Evolutionary conservation across 2,888 invertebrate genomes (phyloP).

Genomic region (Oxyscelio sp.): DNA sequence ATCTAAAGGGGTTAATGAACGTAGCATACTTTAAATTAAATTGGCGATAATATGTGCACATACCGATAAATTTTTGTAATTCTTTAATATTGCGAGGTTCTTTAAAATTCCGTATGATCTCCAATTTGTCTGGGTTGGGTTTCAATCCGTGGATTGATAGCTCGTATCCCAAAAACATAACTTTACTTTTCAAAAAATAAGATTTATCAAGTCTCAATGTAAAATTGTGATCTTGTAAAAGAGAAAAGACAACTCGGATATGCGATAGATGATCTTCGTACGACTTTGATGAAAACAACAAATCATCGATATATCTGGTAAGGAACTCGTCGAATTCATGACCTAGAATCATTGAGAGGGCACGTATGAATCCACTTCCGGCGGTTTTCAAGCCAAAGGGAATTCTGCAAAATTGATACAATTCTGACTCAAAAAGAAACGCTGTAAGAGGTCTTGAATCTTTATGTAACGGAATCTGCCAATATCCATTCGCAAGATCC

Average conservation of each 20-base stretch:
- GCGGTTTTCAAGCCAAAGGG: no score
- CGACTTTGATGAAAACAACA: constrained; percentile 8
- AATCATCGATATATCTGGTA: constrained; percentile 53
- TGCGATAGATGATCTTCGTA: constrained; percentile 23
- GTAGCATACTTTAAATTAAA: neutral
- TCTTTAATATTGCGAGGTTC: constrained; percentile 77
- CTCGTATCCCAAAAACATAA: constrained; percentile 70
- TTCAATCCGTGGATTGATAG: constrained; percentile 29
- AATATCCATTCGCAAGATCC: constrained; percentile 74
- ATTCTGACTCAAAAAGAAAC: constrained; percentile 44
- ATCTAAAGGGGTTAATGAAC: neutral
- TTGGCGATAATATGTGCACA: no score
- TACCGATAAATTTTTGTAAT: constrained; percentile 76
- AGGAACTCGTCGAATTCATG: constrained; percentile 64
- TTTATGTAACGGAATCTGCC: constrained; percentile 69
- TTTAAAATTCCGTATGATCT: constrained; percentile 77
- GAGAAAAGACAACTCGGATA: neutral
- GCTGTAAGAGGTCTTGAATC: constrained; percentile 61
- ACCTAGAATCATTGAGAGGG: constrained; percentile 75
- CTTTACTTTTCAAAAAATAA: constrained; percentile 52
- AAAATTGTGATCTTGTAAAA: constrained; percentile 41
- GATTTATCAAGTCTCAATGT: constrained; percentile 75
- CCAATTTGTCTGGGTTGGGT: no score
- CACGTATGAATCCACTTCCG: no score
- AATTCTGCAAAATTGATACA: no score